Base-by-base conservation (phyloP, 2,113 vertebrate genomes). In the Propithecus coquereli region DNA sequence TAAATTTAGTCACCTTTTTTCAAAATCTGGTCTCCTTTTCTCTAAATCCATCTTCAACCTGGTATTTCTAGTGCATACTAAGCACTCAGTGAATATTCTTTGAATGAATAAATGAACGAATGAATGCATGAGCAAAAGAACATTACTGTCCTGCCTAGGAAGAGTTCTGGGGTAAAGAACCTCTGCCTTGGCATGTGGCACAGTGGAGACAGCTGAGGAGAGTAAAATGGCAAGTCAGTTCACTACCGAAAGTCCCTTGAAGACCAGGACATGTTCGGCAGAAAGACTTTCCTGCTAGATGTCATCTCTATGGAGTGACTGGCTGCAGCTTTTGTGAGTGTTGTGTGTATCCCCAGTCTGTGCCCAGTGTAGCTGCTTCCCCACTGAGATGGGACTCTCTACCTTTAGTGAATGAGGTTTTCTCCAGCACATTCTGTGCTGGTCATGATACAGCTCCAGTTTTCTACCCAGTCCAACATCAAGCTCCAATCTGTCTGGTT, bases 341-440 rank as follows among this genome's bases (percentile, higher is more conserved):
- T 22, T 13, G 1, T 11, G 0, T 32, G 3, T 30, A 4, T 3
- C 32, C 30, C 23, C 37, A 45, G 0, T 37, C 37, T 79, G 11
- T 50, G 47, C 30, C 5, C 0, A 43, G 40, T 4, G 12, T 5
- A 84, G 27, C 40, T 63, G 22, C 37, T 79, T 89, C 50, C 34
- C 43, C 16, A 6, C 6, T 20, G 43, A 23, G 32, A 61, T 37
- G 20, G 10, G 11, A 0, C 22, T 54, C 80, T 83, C 74, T 37
- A 27, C 11, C 5, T 2, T 47, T 20, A 25, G 20, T 6, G 8
- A 71, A 40, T 34, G 23, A 17, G 45, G 0, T 3, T 84, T 92
- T 73, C 52, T 86, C 34, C 6, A 68, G 57, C 32, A 25, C 0
- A 2, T 17, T 63, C 40, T 87, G 14, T 63, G 61, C 23, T 52